Evolutionary conservation across 1,140 invertebrate genomes (phyloP).

Genomic region (Leptinotarsa lineolata): DNA sequence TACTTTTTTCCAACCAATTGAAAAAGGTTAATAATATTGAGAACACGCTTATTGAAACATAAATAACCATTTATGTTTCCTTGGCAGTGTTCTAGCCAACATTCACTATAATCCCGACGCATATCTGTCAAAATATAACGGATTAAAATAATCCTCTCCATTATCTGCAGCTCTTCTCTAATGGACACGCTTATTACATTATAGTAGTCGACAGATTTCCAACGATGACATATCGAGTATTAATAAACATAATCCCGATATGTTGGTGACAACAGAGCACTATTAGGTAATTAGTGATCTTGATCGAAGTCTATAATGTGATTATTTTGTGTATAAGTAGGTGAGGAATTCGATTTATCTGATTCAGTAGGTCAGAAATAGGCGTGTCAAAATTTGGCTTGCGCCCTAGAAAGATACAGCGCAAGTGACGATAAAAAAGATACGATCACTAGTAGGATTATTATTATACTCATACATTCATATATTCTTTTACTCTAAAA

Average conservation of each 20-base stretch:
- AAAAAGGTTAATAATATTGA: too few relatives aligned
- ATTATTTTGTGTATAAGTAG: not conserved
- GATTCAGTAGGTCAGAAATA: not conserved
- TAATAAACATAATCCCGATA: not conserved
- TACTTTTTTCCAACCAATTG: too few relatives aligned
- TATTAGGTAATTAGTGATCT: constrained; percentile 6
- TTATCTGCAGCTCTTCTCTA: not conserved
- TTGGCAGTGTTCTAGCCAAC: not conserved
- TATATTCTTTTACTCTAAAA: too few relatives aligned
- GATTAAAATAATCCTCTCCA: constrained; percentile 3
- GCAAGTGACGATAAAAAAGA: too few relatives aligned
- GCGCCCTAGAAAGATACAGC: too few relatives aligned
- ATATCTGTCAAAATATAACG: not conserved
- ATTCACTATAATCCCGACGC: not conserved
- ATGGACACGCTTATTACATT: not conserved
- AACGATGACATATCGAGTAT: not conserved
- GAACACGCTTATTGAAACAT: too few relatives aligned
- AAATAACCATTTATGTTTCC: not conserved
- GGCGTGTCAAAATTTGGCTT: too few relatives aligned
- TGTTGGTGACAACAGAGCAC: not conserved
- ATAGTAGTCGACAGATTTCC: not conserved
- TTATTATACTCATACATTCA: too few relatives aligned
- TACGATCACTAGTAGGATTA: too few relatives aligned
- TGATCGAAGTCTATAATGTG: not conserved
- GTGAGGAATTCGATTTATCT: not conserved